Conservation (phyloP, 2,888 invertebrate species). For the Sialis fuliginosa region DNA sequence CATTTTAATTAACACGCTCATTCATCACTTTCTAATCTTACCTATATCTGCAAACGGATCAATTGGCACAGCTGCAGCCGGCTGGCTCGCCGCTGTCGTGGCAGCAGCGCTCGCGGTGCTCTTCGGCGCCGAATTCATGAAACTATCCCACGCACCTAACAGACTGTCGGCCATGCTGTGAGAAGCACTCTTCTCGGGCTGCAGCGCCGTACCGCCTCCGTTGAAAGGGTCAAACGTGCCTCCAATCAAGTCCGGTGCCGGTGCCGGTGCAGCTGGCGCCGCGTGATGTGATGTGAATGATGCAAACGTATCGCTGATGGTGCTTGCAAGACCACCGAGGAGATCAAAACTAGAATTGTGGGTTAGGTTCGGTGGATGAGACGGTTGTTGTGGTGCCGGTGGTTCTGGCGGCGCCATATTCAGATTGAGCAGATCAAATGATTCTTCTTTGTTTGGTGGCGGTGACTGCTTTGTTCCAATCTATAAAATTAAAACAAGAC, state of each 20-base stretch:
- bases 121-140: not conserved
- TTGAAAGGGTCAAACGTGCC: slow-evolving; percentile 8
- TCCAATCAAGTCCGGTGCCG: slow-evolving; percentile 11
- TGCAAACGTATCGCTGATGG: slow-evolving; percentile 6
- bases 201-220: not conserved
- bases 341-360: slow-evolving; percentile 36
- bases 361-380: slow-evolving; percentile 6
- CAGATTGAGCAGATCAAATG: slow-evolving; percentile 40
- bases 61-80: slow-evolving; percentile 30
- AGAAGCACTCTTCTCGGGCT: no score
- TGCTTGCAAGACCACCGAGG: slow-evolving; percentile 28
- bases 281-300: not conserved
- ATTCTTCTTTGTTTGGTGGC: slow-evolving; percentile 19
- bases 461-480: not conserved
- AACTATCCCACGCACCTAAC: slow-evolving; percentile 18
- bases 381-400: not conserved
- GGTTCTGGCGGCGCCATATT: slow-evolving; percentile 15
- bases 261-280: not conserved
- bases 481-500: no score
- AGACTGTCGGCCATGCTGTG: slow-evolving; percentile 14
- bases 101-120: slow-evolving; percentile 5
- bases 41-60: slow-evolving; percentile 66
- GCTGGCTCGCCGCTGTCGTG: slow-evolving; percentile 23
- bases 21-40: slow-evolving; percentile 17
- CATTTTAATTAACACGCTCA: not conserved